phyloP scores from a whole-genome alignment of 1,140 invertebrate species.

The Akabosia matsudoensis region DNA sequence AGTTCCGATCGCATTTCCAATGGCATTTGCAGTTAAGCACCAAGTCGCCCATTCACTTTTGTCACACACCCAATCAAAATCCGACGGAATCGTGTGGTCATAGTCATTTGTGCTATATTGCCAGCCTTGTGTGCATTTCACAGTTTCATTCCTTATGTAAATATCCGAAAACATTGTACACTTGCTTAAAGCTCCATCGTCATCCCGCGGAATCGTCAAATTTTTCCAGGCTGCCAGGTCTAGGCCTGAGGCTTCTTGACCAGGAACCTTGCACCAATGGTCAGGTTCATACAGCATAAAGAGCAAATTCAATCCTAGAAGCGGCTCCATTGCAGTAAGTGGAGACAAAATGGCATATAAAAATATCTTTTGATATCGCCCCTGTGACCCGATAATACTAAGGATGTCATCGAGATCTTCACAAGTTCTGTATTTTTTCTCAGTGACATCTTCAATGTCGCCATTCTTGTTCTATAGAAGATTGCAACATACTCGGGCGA shows the following conservation, averaged over 20 bases:
- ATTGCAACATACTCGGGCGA: not conserved
- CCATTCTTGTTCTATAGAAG: constrained; percentile 5
- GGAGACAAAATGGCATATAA: constrained; percentile 32
- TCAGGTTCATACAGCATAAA: constrained; percentile 37
- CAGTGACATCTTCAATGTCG: not conserved
- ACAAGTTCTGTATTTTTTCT: not conserved
- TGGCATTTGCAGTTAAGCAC: not conserved
- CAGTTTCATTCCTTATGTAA: not conserved
- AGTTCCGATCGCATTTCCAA: constrained; percentile 29
- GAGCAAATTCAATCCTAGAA: constrained; percentile 24
- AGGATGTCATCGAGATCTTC: constrained; percentile 35
- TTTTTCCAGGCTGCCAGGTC: constrained; percentile 27
- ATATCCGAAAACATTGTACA: constrained; percentile 22
- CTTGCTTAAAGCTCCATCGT: constrained; percentile 9
- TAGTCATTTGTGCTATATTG: constrained; percentile 28
- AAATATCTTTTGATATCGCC: constrained; percentile 28
- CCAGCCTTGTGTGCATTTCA: constrained; percentile 24
- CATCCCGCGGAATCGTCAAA: constrained; percentile 17
- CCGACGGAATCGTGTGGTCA: constrained; percentile 27
- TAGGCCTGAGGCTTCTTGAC: not conserved
- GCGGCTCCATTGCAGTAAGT: constrained; percentile 16
- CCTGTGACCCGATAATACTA: constrained; percentile 21
- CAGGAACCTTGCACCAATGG: constrained; percentile 37
- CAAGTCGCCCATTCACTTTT: constrained; percentile 18
- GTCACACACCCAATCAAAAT: constrained; percentile 33